phyloP scores from a whole-genome alignment of 1,140 invertebrate genomes.

The Drosophila sp. region DNA sequence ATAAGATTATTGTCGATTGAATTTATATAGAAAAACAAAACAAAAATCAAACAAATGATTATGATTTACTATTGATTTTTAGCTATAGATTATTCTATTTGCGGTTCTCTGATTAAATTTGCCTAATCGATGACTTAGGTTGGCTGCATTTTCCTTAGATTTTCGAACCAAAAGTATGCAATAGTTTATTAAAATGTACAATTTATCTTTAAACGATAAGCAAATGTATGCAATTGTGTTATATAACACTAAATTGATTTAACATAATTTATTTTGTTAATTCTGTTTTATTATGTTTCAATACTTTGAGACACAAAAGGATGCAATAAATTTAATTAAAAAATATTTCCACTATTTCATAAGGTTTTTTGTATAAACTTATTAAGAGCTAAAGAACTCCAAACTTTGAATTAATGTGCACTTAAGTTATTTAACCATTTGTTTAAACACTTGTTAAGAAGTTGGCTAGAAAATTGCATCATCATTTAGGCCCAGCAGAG shows the following conservation, averaged over 20 bases:
- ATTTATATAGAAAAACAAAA: neutral
- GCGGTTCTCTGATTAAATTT: neutral
- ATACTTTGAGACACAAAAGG: neutral
- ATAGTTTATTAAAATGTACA: neutral
- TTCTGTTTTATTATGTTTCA: neutral
- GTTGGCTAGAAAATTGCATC: conserved; percentile 49
- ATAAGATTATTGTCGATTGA: neutral
- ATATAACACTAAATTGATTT: no score
- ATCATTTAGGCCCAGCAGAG: conserved; percentile 29
- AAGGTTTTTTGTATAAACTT: no score
- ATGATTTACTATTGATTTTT: conserved; percentile 2
- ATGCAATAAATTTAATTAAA: neutral
- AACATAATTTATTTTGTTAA: neutral
- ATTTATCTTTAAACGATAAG: no score
- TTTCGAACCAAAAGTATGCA: conserved; percentile 4
- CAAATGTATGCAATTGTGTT: neutral
- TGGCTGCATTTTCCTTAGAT: neutral
- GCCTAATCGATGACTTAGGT: neutral
- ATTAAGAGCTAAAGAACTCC: neutral
- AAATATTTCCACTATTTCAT: neutral
- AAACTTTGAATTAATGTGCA: neutral
- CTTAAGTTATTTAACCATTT: neutral
- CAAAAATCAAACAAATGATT: neutral
- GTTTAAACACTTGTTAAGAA: neutral
- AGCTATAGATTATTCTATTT: neutral